phyloP scores from a whole-genome alignment of 2,888 invertebrate genomes.

The Eubasilissa splendida region DNA sequence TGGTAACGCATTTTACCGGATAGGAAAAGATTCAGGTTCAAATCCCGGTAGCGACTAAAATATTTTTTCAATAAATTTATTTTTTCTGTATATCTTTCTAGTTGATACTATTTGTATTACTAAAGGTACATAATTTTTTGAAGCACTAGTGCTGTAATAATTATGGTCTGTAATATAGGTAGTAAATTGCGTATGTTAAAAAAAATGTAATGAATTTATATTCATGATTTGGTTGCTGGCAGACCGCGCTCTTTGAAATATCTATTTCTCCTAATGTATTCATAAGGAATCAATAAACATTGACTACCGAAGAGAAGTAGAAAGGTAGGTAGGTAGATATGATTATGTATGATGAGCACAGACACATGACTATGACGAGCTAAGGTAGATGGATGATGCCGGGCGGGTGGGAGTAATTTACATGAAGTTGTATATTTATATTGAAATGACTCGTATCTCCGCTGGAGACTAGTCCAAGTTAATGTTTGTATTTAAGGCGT shows the following conservation, averaged over 20 bases:
- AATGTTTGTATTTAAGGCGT: constrained; percentile 32
- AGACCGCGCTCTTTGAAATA: neutral
- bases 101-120: no score
- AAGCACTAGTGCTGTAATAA: no score
- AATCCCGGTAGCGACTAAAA: no score
- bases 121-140: no score
- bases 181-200: no score
- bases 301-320: constrained; percentile 9
- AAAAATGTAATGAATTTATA: no score
- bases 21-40: no score
- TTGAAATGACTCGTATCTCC: constrained; percentile 1
- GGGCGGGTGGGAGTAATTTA: constrained; percentile 10
- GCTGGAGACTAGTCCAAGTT: constrained; percentile 20
- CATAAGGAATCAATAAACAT: constrained; percentile 27
- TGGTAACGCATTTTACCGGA: no score
- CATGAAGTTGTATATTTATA: constrained; percentile 19
- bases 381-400: neutral
- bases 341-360: neutral
- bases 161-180: no score
- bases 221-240: no score
- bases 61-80: no score
- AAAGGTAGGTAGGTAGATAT: neutral
- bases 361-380: constrained; percentile 1
- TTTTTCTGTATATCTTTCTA: no score
- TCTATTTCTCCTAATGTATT: neutral